Evolutionary conservation across 2,113 vertebrate genomes (phyloP), one percentile per base, ranked within the genome.

Genomic region (Caloenas nicobarica): DNA sequence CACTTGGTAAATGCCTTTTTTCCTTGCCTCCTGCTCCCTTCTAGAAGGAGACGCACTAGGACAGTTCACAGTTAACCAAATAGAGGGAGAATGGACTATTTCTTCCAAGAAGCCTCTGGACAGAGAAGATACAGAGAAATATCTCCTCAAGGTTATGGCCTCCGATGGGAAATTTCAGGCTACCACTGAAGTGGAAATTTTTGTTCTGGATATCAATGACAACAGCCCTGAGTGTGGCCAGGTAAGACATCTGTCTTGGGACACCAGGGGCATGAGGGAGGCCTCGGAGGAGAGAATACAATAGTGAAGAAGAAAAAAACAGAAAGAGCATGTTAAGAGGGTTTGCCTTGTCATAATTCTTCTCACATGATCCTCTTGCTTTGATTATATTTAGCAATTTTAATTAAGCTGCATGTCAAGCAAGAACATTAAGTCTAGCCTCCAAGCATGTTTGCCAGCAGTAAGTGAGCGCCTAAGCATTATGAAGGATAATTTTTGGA

Each of bases 121-220:
- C 97, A 98, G 99, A 54, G 99, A 99, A 97, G 96, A 97, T 56
- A 97, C 69, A 50, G 98, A 99, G 89, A 98, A 98, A 80, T 99
- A 99, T 88, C 93, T 96, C 25, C 98, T 99, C 72, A 98, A 94
- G 81, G 97, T 99, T 92, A 98, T 98, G 14, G 99, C 99, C 25
- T 99, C 99, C 0, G 99, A 99, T 50, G 99, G 99, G 77, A 99
- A 98, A 93, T 99, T 99, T 81, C 98, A 99, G 96, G 98, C 98
- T 42, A 97, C 98, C 0, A 98, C 98, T 0, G 96, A 96, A 2
- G 98, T 99, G 69, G 99, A 99, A 77, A 94, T 99, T 92, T 98
- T 98, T 36, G 98, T 99, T 74, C 94, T 99, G 94, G 99, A 99
- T 95, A 98, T 99, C 97, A 99, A 99, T 51, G 99, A 99, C 96